Conservation (phyloP, 1,140 invertebrate genomes). For the Drosophila pseudoananassae region DNA sequence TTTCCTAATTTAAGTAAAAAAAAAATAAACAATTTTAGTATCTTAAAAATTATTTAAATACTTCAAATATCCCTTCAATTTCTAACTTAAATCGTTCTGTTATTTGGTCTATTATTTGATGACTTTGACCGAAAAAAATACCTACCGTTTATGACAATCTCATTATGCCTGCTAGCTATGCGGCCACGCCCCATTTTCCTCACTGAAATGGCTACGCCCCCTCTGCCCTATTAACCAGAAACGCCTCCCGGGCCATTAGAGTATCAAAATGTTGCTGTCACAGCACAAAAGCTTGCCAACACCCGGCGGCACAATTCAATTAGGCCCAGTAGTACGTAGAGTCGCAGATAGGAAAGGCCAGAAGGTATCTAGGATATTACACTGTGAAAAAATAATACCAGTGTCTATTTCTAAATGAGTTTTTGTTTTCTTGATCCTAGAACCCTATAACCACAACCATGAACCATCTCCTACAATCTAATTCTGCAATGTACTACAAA, state of each 20-base stretch:
- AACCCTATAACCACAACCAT: too few species aligned
- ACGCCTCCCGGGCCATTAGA: constrained; percentile 21
- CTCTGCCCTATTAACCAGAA: neutral
- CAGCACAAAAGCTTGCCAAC: constrained; percentile 59
- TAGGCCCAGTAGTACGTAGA: constrained; percentile 46
- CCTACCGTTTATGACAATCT: constrained; percentile 44
- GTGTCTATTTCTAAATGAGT: neutral
- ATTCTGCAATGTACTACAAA: too few species aligned
- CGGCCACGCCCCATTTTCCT: neutral
- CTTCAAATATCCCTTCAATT: too few species aligned
- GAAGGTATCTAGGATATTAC: neutral
- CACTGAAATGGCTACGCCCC: neutral
- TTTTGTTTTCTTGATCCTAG: too few species aligned
- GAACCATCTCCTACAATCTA: too few species aligned
- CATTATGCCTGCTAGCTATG: constrained; percentile 28
- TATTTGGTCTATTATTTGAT: constrained; percentile 18
- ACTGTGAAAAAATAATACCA: constrained; percentile 6
- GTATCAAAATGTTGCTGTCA: constrained; percentile 62
- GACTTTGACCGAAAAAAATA: constrained; percentile 12
- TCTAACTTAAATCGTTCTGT: neutral
- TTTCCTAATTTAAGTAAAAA: too few species aligned
- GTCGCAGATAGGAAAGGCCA: constrained; percentile 6
- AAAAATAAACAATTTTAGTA: too few species aligned
- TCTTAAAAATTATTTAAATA: neutral
- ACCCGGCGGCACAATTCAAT: constrained; percentile 68